Evolutionary conservation across 2,113 vertebrate species (phyloP).

Genomic region (Falcunculus frontatus): DNA sequence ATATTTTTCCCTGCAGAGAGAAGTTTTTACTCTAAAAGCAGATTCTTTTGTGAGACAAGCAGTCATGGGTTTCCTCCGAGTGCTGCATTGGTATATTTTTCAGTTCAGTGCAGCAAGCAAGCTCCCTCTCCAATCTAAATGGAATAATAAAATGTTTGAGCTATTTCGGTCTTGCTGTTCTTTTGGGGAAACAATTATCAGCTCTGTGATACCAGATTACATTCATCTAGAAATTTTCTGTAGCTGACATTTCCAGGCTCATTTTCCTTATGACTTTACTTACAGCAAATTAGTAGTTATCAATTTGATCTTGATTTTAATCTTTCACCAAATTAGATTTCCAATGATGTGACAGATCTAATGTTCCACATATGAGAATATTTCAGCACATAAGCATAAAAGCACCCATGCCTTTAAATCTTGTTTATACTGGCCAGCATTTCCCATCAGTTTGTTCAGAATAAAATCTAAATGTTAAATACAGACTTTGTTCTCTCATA

Average conservation of each 20-base stretch:
- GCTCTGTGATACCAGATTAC: conserved; percentile 19
- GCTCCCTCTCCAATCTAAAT: conserved; percentile 12
- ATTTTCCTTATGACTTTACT: conserved; percentile 33
- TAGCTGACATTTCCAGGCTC: conserved; percentile 40
- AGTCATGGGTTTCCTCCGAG: not conserved
- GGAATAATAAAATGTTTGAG: conserved; percentile 51
- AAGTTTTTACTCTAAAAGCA: not conserved
- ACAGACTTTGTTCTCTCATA: not conserved
- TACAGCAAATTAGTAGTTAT: conserved; percentile 49
- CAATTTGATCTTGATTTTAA: conserved; percentile 52
- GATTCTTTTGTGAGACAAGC: not conserved
- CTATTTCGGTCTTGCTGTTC: conserved; percentile 50
- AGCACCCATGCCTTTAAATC: not conserved
- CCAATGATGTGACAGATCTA: conserved; percentile 7
- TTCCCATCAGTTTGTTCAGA: not conserved
- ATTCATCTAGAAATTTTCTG: conserved; percentile 30
- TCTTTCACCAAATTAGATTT: conserved; percentile 43
- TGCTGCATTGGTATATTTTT: conserved; percentile 3
- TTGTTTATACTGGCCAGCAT: conserved; percentile 9
- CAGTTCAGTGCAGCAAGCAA: not conserved
- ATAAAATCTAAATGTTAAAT: conserved; percentile 23
- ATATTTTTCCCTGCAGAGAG: conserved; percentile 5
- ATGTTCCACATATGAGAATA: conserved; percentile 2
- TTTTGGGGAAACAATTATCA: conserved; percentile 54
- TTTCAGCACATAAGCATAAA: not conserved